These are phyloP conservation scores for Theonella swinhoei DNA, from an alignment of 37 sponge, comb jelly and placozoan species.

Conservation along the genomic window DNA sequence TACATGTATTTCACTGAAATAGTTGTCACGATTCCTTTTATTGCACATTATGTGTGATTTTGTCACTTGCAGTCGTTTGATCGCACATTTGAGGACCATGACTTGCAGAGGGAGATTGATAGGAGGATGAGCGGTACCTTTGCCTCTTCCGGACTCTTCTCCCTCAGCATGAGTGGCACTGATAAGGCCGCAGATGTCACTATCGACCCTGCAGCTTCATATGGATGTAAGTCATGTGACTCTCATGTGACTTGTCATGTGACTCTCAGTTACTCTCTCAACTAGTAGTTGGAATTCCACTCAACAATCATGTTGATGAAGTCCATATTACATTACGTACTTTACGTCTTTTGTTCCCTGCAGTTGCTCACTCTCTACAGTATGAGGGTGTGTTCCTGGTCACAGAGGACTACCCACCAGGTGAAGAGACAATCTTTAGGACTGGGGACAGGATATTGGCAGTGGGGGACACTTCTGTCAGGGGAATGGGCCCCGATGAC, in stretches of 20 bases:
- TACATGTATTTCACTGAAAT: too few relatives aligned
- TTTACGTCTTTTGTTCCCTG: background rate
- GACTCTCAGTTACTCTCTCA: background rate
- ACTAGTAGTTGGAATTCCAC: background rate
- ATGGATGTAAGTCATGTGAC: constrained; percentile 22
- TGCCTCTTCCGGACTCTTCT: constrained; percentile 26
- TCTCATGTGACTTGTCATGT: background rate
- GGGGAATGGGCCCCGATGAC: constrained; percentile 33
- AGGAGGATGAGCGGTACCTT: constrained; percentile 14
- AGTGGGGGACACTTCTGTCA: constrained; percentile 36
- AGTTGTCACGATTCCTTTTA: too few relatives aligned
- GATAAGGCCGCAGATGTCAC: constrained; percentile 6
- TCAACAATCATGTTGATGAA: too few relatives aligned
- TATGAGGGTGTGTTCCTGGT: constrained; percentile 57
- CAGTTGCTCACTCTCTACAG: constrained; percentile 64
- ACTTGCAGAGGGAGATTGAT: constrained; percentile 2
- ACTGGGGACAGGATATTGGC: constrained; percentile 56
- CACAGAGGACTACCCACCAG: constrained; percentile 66
- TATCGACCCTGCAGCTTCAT: constrained; percentile 12
- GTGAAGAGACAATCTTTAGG: constrained; percentile 21
- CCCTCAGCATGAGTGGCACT: constrained; percentile 5
- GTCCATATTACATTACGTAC: too few relatives aligned
- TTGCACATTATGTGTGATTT: background rate
- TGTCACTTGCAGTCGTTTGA: constrained; percentile 49
- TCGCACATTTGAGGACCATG: background rate